Evolutionary conservation across 1,140 invertebrate genomes (phyloP), one percentile per base, ranked within the genome.

Genomic region (Conus ventricosus): DNA sequence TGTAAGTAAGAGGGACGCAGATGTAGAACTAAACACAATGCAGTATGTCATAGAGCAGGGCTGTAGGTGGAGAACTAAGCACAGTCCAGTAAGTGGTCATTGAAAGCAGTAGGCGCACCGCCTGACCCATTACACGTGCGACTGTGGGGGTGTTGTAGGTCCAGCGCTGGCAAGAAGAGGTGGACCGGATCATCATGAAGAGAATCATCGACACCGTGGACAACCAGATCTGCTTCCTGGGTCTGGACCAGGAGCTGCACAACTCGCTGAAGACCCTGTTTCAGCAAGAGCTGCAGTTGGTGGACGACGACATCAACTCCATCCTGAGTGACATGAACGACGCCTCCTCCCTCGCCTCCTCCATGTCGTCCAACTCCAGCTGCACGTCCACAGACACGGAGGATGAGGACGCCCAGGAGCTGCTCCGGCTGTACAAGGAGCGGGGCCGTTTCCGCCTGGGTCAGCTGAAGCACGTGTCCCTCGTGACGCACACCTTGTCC

Each of bases 231-330:
- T n/a, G 51, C n/a, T 6, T 55, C 11, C 25, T 39, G 11, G 67
- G 71, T 20, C 25, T 67, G 71, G 57, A 54, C 23, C 4, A 57
- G 17, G 23, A 81, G 8, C 60, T 88, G 20, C 81, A 88, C 55
- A 53, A 20, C 17, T 25, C 15, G 0, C 20, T 87, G 53, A 76
- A 57, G 71, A 15, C 13, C 15, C n/a, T 57, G 27, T 78, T 88
- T 10, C 89, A 90, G 81, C 15, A 63, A n/a, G 80, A 91, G 25
- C 84, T 92, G 11, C 54, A 87, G 15, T 67, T 92, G 23, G 81
- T 92, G 17, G 89, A 92, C 87, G 88, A 90, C 11, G 91, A 92
- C 67, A 85, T 92, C 17, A 57, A 91, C 53, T 81, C 85, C 8
- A 91, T 92, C 57, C 86, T 89, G 17, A 87, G 53, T 6, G 88